phyloP scores from a whole-genome alignment of 2,888 invertebrate species.

The Mellilla xanthometata region DNA sequence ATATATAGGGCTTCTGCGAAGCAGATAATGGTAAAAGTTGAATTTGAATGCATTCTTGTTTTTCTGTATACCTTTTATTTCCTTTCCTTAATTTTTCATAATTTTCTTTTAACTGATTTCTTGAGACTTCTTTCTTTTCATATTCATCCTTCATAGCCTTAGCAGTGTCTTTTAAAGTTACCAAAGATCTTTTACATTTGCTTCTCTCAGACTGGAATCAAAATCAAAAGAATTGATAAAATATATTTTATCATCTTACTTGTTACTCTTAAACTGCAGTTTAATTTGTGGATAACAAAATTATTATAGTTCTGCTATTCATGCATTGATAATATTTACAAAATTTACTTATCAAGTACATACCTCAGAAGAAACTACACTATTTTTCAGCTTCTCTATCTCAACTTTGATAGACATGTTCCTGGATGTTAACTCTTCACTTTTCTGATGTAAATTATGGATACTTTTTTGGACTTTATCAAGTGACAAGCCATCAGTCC shows the following conservation, averaged over 20 bases:
- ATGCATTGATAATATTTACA: no score
- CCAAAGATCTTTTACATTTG: slow-evolving; percentile 58
- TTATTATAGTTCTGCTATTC: no score
- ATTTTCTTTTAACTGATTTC: slow-evolving; percentile 83
- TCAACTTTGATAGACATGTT: slow-evolving; percentile 64
- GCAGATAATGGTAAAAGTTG: no score
- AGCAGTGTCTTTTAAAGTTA: slow-evolving; percentile 59
- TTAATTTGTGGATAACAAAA: no score
- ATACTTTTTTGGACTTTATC: slow-evolving; percentile 65
- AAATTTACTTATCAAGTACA: slow-evolving; percentile 10
- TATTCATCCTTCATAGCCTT: slow-evolving; percentile 70
- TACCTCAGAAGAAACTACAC: slow-evolving; percentile 51
- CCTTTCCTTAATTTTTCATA: slow-evolving; percentile 82
- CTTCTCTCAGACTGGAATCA: slow-evolving; percentile 61
- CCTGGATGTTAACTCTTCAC: slow-evolving; percentile 67
- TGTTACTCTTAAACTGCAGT: no score
- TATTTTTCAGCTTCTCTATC: slow-evolving; percentile 60
- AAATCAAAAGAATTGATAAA: no score
- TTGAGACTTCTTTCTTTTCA: slow-evolving; percentile 81
- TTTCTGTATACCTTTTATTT: slow-evolving; percentile 61
- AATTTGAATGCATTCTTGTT: no score
- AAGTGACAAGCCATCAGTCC: slow-evolving; percentile 48
- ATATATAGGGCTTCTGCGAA: no score
- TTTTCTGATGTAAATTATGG: slow-evolving; percentile 53
- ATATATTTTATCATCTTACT: no score